A percentile compares a stretch with the other conserved stretches of the same genome.
These are phyloP conservation scores for Montipora sp. DNA, from an alignment of 64 coral and sea anemone species.

Conservation along the genomic window DNA sequence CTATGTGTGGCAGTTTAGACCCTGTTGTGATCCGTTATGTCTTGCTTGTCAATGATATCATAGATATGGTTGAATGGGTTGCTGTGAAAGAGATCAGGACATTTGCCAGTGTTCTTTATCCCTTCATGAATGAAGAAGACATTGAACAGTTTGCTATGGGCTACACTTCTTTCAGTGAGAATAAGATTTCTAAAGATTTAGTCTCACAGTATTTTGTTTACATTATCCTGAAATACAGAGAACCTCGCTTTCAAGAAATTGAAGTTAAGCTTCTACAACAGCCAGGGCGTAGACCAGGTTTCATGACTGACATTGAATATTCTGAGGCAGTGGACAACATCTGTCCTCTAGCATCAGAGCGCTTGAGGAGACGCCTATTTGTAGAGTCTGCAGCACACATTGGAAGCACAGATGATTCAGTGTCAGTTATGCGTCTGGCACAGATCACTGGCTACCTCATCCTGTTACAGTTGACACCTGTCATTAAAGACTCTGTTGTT, in stretches of 20 bases:
- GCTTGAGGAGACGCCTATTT: slow-evolving; percentile 80
- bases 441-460: slow-evolving; percentile 93
- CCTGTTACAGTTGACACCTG: slow-evolving; percentile 69
- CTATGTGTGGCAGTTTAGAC: slow-evolving; percentile 92
- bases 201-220: slow-evolving; percentile 93
- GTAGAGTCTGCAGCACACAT: slow-evolving; percentile 85
- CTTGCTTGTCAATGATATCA: slow-evolving; percentile 82
- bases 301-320: slow-evolving; percentile 98
- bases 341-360: slow-evolving; percentile 91
- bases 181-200: slow-evolving; percentile 90
- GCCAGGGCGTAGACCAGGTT: slow-evolving; percentile 76
- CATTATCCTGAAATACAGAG: slow-evolving; percentile 95
- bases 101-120: slow-evolving; percentile 87
- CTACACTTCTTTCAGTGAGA: slow-evolving; percentile 96
- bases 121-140: slow-evolving; percentile 97
- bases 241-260: slow-evolving; percentile 91
- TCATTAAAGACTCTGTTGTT: slow-evolving; percentile 72
- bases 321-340: slow-evolving; percentile 96
- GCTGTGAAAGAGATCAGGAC: slow-evolving; percentile 77
- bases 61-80: slow-evolving; percentile 84
- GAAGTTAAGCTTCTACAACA: slow-evolving; percentile 91
- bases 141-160: slow-evolving; percentile 99
- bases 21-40: slow-evolving; percentile 87
- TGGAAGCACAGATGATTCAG: slow-evolving; percentile 68
- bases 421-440: slow-evolving; percentile 84